Evolutionary conservation across 2,888 invertebrate species (phyloP).

Genomic region (Cryptosula pallasiana): DNA sequence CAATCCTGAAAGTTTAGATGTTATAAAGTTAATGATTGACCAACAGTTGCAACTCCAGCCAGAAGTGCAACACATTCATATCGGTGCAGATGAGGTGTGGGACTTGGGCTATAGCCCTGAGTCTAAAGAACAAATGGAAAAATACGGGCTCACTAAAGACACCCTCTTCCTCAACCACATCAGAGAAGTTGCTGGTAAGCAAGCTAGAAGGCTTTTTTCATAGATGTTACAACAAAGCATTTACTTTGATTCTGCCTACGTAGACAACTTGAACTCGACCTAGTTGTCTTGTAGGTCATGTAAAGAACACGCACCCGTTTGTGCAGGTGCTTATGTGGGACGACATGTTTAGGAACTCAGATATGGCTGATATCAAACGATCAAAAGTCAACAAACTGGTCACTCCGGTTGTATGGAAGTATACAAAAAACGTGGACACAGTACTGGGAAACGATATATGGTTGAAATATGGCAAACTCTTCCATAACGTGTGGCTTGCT

Average conservation of each 20-base stretch:
- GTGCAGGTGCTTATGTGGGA: slow-evolving; percentile 71
- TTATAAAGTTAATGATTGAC: slow-evolving; percentile 66
- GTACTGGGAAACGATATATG: slow-evolving; percentile 41
- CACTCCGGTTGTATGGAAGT: slow-evolving; percentile 70
- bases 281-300: slow-evolving; percentile 57
- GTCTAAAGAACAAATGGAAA: slow-evolving; percentile 44
- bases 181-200: slow-evolving; percentile 31
- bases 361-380: slow-evolving; percentile 56
- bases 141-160: slow-evolving; percentile 40
- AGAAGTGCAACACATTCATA: slow-evolving; percentile 62
- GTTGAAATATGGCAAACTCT: slow-evolving; percentile 64
- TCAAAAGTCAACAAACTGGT: slow-evolving; percentile 50
- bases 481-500: slow-evolving; percentile 71
- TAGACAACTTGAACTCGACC: too few relatives aligned
- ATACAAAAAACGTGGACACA: slow-evolving; percentile 53
- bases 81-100: slow-evolving; percentile 77
- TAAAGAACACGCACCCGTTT: slow-evolving; percentile 59
- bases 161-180: slow-evolving; percentile 50
- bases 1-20: slow-evolving; percentile 53
- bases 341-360: slow-evolving; percentile 67
- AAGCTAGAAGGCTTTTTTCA: too few relatives aligned
- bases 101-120: slow-evolving; percentile 56
- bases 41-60: slow-evolving; percentile 67
- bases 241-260: too few relatives aligned
- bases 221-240: too few relatives aligned